Evolutionary conservation across 1,140 invertebrate species (phyloP), one percentile per base, ranked within the genome.

Genomic region (Heliconius melpomene): DNA sequence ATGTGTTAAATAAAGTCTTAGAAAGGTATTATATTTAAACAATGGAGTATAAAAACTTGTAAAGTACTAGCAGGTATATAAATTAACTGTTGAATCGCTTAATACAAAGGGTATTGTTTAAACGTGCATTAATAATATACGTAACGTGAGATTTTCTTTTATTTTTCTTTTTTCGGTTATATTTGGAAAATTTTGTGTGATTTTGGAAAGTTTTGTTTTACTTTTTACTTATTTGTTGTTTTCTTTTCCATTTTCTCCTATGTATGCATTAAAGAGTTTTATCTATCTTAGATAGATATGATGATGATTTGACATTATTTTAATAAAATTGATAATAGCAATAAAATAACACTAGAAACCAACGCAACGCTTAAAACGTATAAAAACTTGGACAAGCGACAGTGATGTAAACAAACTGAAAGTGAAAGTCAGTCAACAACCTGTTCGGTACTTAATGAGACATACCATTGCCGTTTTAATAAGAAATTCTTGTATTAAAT

Each of bases 351-450:
- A 52, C 18, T 52, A 46, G 18, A 20, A 20, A 52, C 7, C 54
- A 11, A 57, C 9, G n/a, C n/a, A 23, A 57, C n/a, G n/a, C 20
- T 23, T 57, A 23, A 57, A 11, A 57, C 8, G 2, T 18, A 7
- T 66, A 66, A 66, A 75, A 75, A 75, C 38, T 50, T 66, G 11
- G n/a, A 57, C 54, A 46, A 66, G 75, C 66, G 75, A 38, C 70
- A 78, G 71, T 73, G 71, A 26, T 52, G 77, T 78, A 70, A 54
- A 78, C 40, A 23, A 66, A 57, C 50, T 54, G 50, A 78, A 78
- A 78, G 77, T 78, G 77, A 78, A 78, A 78, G 71, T 70, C 36
- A 66, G 66, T 36, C 75, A 38, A 29, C 29, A 57, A 73, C 77
- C 70, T 36, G 72, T 52, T 72, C 40, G 18, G 71, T 57, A 72